phyloP scores from a whole-genome alignment of 2,888 invertebrate species.

The Julus scandinavius region DNA sequence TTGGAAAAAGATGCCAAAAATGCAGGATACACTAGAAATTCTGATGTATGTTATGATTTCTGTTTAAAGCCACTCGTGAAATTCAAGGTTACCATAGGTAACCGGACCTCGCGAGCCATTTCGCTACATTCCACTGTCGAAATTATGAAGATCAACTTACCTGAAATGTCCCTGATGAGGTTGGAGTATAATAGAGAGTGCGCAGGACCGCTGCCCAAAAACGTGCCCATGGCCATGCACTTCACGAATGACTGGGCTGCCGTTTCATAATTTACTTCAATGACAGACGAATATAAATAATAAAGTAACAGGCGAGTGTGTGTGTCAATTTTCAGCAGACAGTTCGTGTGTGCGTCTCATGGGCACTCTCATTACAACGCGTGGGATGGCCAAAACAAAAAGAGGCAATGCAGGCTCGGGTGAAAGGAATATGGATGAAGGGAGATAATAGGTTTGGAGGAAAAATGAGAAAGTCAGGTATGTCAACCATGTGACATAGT shows the following conservation, averaged over 20 bases:
- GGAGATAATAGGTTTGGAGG: slow-evolving; percentile 12
- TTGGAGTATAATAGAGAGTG: neutral
- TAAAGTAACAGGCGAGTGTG: slow-evolving; percentile 24
- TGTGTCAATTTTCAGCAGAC: slow-evolving; percentile 28
- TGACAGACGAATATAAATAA: slow-evolving; percentile 46
- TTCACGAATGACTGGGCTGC: slow-evolving; percentile 43
- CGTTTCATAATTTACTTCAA: slow-evolving; percentile 45
- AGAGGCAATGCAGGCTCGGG: neutral
- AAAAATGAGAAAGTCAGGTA: slow-evolving; percentile 50
- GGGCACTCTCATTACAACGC: slow-evolving; percentile 31
- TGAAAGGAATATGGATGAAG: slow-evolving; percentile 31
- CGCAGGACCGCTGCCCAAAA: neutral
- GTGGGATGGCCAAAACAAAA: slow-evolving; percentile 38
- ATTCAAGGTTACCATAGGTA: slow-evolving; percentile 18
- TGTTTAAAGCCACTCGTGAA: neutral
- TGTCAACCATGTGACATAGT: slow-evolving; percentile 48
- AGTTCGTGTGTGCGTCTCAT: slow-evolving; percentile 2
- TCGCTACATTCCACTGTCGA: slow-evolving; percentile 25
- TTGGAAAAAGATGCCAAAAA: neutral
- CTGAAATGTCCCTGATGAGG: slow-evolving; percentile 36
- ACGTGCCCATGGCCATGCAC: slow-evolving; percentile 25
- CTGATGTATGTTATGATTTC: slow-evolving; percentile 28
- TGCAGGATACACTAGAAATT: slow-evolving; percentile 22
- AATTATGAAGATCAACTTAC: slow-evolving; percentile 30
- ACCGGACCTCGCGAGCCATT: slow-evolving; percentile 40